Evolutionary conservation across 2,797 vertebrate genomes (phyloP).

Genomic region (Serranus cabrilla): DNA sequence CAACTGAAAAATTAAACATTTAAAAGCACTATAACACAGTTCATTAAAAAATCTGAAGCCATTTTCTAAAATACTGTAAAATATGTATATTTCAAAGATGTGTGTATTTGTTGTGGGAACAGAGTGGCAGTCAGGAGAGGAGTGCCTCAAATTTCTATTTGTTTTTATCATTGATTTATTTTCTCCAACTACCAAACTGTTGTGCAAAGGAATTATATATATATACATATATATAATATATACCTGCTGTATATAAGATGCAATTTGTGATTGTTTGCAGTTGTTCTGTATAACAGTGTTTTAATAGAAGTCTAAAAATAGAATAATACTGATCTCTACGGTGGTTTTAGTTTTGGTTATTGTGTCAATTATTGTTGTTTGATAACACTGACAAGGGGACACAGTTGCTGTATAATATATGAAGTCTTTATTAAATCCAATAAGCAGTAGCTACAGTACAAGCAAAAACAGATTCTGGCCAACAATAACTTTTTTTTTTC

Average conservation of each 20-base stretch:
- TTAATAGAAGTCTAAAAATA: constrained; percentile 92
- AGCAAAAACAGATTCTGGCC: constrained; percentile 28
- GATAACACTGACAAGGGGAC: constrained; percentile 42
- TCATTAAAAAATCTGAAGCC: constrained; percentile 83
- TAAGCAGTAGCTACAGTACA: constrained; percentile 45
- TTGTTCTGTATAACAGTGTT: constrained; percentile 97
- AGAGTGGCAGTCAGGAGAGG: constrained; percentile 76
- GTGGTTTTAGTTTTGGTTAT: constrained; percentile 68
- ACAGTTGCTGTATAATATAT: constrained; percentile 39
- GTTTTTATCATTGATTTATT: constrained; percentile 80
- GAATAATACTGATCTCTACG: constrained; percentile 75
- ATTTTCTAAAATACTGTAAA: constrained; percentile 89
- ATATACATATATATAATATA: constrained; percentile 80
- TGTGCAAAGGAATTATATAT: constrained; percentile 84
- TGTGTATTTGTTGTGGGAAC: constrained; percentile 82
- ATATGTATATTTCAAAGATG: constrained; percentile 87
- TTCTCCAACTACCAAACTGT: constrained; percentile 89
- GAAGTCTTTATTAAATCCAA: constrained; percentile 63
- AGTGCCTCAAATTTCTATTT: constrained; percentile 82
- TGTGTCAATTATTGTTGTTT: constrained; percentile 56
- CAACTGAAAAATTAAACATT: constrained; percentile 65
- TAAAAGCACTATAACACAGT: constrained; percentile 76
- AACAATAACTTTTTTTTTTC: constrained; percentile 19
- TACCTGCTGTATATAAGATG: constrained; percentile 94
- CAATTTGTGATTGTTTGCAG: constrained; percentile 95